Base-by-base conservation (phyloP, 1,140 invertebrate genomes). In the Calephelis nemesis region DNA sequence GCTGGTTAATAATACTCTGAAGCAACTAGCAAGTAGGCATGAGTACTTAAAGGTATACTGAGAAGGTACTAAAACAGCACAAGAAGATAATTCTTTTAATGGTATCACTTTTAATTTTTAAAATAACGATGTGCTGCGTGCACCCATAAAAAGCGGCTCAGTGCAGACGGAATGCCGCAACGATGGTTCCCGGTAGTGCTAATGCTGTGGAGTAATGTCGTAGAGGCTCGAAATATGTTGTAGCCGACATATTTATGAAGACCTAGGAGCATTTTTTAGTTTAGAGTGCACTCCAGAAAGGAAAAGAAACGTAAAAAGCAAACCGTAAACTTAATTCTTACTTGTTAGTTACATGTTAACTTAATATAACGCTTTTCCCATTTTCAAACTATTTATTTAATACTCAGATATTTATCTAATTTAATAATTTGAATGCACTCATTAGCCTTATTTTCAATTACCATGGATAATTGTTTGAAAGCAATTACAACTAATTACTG, bases 221-320 rank as follows among this genome's bases (percentile, higher is more conserved):
- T 62, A 47, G 68, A 82, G 76, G 76, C 62, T 79, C 70, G 49
- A 82, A 82, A 76, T 76, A 82, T 81, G 76, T 68, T 81, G 78
- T 79, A 73, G 47, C 58, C 65, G 66, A 73, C 72, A 79, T 81
- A 74, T 75, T 76, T 76, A 74, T 70, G 70, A 60, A 60, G 54
- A 7, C 4, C 30, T 40, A 12, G 39, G 54, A 60, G 54, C 54
- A 12, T n/a, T 11, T 60, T 6, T 40, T 60, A 11, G 1, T 60
- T 3, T 60, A 39, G 54, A 60, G 30, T 7, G 19, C 0, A 12
- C 11, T 2, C 30, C 11, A 19, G 7, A 0, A 30, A 30, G 30
- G 30, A 30, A 4, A 30, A 30, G 30, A 30, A 30, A 4, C 30
- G 30, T 30, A 30, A 4, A 30, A 1, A 30, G 2, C 30, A 30